Evolutionary conservation across 2,888 invertebrate species (phyloP).

Genomic region (Andrena minutula): DNA sequence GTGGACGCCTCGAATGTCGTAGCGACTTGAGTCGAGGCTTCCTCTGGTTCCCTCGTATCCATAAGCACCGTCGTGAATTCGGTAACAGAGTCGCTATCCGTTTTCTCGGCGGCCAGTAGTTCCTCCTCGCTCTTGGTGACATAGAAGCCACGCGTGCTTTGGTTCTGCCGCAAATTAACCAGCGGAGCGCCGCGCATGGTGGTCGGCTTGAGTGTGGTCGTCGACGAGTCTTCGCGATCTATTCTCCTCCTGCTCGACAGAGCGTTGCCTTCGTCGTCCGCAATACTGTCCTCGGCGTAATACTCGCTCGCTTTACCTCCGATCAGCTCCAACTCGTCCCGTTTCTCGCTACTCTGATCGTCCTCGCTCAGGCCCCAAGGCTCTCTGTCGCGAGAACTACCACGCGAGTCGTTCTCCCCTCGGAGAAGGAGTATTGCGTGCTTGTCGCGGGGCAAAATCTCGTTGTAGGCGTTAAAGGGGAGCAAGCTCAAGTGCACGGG

Average conservation of each 20-base stretch:
- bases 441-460: not conserved
- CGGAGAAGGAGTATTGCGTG: constrained; percentile 3
- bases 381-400: not conserved
- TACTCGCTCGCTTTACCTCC: constrained; percentile 12
- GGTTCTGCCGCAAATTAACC: constrained; percentile 9
- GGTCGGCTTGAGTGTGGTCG: constrained; percentile 61
- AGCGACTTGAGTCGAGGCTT: not conserved
- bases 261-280: constrained; percentile 22
- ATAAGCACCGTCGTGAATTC: not conserved
- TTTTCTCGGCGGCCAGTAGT: not conserved
- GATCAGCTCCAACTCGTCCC: constrained; percentile 17
- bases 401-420: not conserved
- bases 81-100: not conserved
- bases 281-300: constrained; percentile 37
- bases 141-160: constrained; percentile 64
- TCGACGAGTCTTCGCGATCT: constrained; percentile 32
- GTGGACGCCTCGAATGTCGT: too few relatives aligned
- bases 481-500: constrained; percentile 54
- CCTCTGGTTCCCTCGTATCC: not conserved
- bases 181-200: constrained; percentile 68
- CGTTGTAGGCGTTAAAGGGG: constrained; percentile 16
- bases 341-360: not conserved
- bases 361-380: not conserved
- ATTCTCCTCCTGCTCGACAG: constrained; percentile 35
- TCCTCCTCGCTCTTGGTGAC: constrained; percentile 50